Base-by-base conservation (phyloP, 2,113 vertebrate species). In the Chinchilla lanigera region DNA sequence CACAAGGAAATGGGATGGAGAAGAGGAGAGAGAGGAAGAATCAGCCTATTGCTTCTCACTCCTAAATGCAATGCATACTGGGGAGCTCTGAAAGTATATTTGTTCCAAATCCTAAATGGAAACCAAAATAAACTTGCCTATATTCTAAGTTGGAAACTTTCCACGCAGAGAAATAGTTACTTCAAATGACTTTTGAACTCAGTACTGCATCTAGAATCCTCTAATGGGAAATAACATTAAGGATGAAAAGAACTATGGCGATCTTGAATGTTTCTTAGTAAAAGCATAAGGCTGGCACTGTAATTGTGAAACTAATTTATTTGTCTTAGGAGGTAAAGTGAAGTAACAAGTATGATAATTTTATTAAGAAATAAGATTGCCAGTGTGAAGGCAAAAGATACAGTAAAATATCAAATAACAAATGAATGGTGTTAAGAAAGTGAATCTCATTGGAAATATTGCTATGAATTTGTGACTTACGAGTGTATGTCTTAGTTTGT, bases 311-410 rank as follows among this genome's bases (percentile, higher is more conserved):
- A 82, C 5, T 44, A 12, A 54, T n/a, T 69, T 63, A 77, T 61
- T 35, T 97, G n/a, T 86, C 28, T 60, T 71, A 85, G 63, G 63
- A 61, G 22, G 24, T 35, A 71, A 82, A 86, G 12, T 28, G 47
- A 63, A 84, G 90, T 41, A 78, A n/a, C 50, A 78, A 67, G 67
- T 80, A 82, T n/a, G 7, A 50, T 65, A n/a, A n/a, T 92, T 92
- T 88, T 87, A 78, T 60, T 71, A 87, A 82, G 33, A 94, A 92
- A 30, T 3, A 89, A 65, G 50, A 83, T 86, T 69, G 87, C 11
- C 52, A n/a, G 35, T 60, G 2, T 54, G 60, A 83, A 61, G 67
- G 44, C 67, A 77, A 60, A 63, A 7, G 11, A 58, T 54, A 80
- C 84, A 86, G 56, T 22, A 71, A 71, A 38, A 38, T 17, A 38